A percentile compares a stretch with the other conserved stretches of the same genome.
phyloP scores from a whole-genome alignment of 2,888 invertebrate genomes.

The Steinernema scapterisci region DNA sequence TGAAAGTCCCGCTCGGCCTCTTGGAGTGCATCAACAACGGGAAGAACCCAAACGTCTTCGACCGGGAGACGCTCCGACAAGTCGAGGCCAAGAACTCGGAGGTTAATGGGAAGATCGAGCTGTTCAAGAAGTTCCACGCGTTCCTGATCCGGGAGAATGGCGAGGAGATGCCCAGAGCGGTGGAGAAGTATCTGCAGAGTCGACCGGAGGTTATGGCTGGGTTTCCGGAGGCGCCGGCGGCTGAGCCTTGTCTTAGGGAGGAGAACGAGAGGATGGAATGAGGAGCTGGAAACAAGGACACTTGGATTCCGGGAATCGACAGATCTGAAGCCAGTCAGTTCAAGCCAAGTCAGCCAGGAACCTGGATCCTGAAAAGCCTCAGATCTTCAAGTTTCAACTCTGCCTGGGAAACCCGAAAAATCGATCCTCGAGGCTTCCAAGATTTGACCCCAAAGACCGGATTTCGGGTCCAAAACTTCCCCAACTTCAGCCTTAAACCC shows the following conservation, averaged over 20 bases:
- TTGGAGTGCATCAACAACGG: conserved; percentile 96
- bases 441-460: too few species aligned
- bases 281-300: too few species aligned
- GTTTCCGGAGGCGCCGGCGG: not conserved
- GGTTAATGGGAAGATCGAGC: conserved; percentile 97
- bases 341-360: too few species aligned
- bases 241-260: not conserved
- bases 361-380: too few species aligned
- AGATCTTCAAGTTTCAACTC: too few species aligned
- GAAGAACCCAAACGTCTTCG: conserved; percentile 95
- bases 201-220: not conserved
- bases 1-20: conserved; percentile 87
- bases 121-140: conserved; percentile 90
- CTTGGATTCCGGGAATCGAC: too few species aligned
- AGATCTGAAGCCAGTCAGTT: too few species aligned
- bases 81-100: conserved; percentile 91
- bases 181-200: not conserved
- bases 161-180: conserved; percentile 92
- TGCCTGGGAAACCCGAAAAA: too few species aligned
- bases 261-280: not conserved
- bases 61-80: conserved; percentile 97
- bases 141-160: conserved; percentile 87
- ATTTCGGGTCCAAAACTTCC: too few species aligned
- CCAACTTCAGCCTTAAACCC: too few species aligned
- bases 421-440: too few species aligned